A percentile compares a stretch with the other conserved stretches of the same genome.
These are phyloP conservation scores for Cavia aperea DNA, from an alignment of 2,113 vertebrate species.

Conservation along the genomic window DNA sequence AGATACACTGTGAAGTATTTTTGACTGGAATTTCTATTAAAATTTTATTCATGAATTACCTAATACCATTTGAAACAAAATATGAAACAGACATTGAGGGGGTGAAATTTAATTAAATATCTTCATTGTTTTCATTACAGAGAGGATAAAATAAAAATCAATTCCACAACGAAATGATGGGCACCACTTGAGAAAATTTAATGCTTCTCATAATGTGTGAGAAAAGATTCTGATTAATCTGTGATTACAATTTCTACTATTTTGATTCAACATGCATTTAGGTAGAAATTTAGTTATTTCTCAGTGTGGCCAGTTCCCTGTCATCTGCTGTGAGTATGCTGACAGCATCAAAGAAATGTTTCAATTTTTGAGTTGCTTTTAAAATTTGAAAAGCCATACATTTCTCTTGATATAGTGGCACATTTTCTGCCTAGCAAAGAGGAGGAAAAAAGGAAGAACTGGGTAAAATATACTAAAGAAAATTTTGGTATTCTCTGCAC, in stretches of 20 bases:
- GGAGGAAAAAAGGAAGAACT: background rate
- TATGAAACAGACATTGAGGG: background rate
- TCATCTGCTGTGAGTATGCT: background rate
- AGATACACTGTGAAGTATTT: background rate
- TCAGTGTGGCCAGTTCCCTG: background rate
- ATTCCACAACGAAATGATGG: background rate
- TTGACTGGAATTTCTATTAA: background rate
- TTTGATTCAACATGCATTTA: background rate
- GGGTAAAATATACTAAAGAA: background rate
- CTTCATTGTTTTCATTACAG: background rate
- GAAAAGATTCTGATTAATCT: background rate
- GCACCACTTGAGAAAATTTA: background rate
- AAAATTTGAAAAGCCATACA: conserved; percentile 34
- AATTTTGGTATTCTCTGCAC: background rate
- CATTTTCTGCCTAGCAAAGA: conserved; percentile 16
- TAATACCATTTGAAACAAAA: background rate
- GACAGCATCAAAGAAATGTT: conserved; percentile 41
- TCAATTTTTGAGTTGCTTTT: conserved; percentile 27
- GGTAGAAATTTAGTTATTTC: background rate
- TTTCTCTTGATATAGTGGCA: conserved; percentile 26
- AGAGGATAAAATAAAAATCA: background rate
- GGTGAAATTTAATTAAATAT: background rate
- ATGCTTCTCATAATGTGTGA: background rate
- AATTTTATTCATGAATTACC: background rate
- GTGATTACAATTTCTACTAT: background rate